Base-by-base conservation (phyloP, 2,797 vertebrate species). In the Hippoglossus hippoglossus region DNA sequence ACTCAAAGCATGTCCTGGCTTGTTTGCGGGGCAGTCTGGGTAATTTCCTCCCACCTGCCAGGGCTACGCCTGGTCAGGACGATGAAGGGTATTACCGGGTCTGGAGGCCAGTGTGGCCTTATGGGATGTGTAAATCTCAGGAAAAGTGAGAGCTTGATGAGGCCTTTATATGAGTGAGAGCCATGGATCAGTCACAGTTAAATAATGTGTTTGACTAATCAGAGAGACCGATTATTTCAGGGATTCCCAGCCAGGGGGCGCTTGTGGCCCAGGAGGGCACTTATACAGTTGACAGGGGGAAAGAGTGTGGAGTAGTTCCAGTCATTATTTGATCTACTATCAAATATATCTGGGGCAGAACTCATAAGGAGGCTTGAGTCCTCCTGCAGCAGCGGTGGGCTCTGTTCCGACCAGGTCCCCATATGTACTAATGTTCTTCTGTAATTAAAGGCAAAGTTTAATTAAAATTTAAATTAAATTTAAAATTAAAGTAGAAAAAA, bases 1-100 rank as follows among this genome's bases (percentile, higher is more conserved):
- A 94, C 83, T 75, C 76, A 87, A 90, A 88, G 85, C 88, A 75
- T 90, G 92, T 93, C 90, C 92, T 91, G 91, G 92, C 92, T 92
- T 92, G 91, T 93, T 93, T 92, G 91, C 49, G 80, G 93, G 91
- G 91, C 89, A 93, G 92, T 88, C 83, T 92, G 93, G 92, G 90
- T 92, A 92, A 94, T 95, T 92, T 92, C 86, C 82, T 83, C 82
- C 92, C 93, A 94, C 92, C 92, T 94, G 93, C 92, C 91, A 87
- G 52, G 66, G 82, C 77, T 77, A 65, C 21, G 85, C 86, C 78
- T 85, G 87, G 87, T 88, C 91, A 85, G 84, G 87, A 91, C 84
- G 85, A 92, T 89, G 90, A 93, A 93, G 87, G 89, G 86, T 87
- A 85, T 88, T 86, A 82, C 84, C 66, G 78, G 86, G 75, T 86